phyloP scores from a whole-genome alignment of 2,113 vertebrate genomes.

The Aleadryas rufinucha region DNA sequence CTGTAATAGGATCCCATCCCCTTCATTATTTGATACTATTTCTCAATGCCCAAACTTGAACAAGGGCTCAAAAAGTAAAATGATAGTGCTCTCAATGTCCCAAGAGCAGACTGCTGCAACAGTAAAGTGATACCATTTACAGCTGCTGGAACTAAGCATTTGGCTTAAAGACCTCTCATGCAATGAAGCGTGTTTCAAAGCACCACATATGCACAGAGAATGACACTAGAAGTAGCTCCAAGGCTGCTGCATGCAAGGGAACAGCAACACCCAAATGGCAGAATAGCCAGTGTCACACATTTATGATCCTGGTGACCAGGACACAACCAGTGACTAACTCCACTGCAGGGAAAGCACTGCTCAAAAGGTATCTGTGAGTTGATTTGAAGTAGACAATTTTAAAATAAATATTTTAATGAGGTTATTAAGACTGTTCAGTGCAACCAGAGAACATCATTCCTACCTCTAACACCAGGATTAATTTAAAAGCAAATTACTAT shows the following conservation, averaged over 20 bases:
- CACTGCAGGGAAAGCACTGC: not conserved
- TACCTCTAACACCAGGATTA: not conserved
- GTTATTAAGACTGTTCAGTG: not conserved
- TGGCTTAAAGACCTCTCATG: not conserved
- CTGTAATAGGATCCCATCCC: not conserved
- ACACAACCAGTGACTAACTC: not conserved
- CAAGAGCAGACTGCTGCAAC: not conserved
- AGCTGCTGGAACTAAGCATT: slow-evolving; percentile 15
- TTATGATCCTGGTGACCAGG: not conserved
- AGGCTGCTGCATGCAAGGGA: not conserved
- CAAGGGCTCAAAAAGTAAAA: slow-evolving; percentile 13
- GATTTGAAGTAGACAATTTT: not conserved
- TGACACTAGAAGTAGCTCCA: not conserved
- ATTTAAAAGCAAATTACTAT: not conserved
- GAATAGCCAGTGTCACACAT: not conserved
- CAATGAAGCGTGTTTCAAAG: not conserved
- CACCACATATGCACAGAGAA: not conserved
- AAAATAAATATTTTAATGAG: not conserved
- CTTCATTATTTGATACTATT: not conserved
- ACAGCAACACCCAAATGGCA: not conserved
- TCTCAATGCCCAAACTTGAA: slow-evolving; percentile 1
- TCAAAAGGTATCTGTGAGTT: not conserved
- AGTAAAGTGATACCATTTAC: slow-evolving; percentile 39
- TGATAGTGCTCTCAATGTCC: not conserved
- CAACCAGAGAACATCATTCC: not conserved